Percentiles rank a stretch among this genome's conserved stretches.
phyloP scores from a whole-genome alignment of 2,797 vertebrate genomes.

The Chaunax sp. region DNA sequence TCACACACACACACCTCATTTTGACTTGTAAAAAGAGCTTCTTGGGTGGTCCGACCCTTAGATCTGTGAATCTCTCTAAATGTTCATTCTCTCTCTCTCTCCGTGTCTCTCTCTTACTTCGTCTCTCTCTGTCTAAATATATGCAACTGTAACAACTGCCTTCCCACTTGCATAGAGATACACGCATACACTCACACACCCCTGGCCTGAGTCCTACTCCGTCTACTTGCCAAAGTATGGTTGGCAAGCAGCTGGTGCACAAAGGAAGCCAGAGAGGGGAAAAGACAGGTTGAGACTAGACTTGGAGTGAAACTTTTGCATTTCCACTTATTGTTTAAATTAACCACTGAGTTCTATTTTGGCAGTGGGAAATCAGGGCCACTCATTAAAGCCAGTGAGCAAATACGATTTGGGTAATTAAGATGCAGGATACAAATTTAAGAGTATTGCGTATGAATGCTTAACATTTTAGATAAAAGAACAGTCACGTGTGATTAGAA shows the following conservation, averaged over 20 bases:
- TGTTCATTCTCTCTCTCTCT: conserved; percentile 23
- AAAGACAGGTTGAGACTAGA: conserved; percentile 46
- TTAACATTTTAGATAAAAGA: not conserved
- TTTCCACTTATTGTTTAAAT: conserved; percentile 46
- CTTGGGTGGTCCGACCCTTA: conserved; percentile 68
- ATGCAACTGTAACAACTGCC: conserved; percentile 41
- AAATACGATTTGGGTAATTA: conserved; percentile 25
- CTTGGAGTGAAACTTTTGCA: conserved; percentile 35
- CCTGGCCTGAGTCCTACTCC: conserved; percentile 45
- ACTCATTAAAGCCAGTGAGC: conserved; percentile 16
- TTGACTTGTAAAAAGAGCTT: conserved; percentile 61
- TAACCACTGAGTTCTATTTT: conserved; percentile 26
- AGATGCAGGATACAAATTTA: conserved; percentile 9
- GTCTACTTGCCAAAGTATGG: conserved; percentile 53
- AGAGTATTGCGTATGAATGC: not conserved
- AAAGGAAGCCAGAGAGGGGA: conserved; percentile 40
- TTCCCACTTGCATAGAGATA: conserved; percentile 11
- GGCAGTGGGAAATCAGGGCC: not conserved
- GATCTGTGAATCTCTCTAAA: conserved; percentile 61
- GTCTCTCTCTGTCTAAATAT: conserved; percentile 27
- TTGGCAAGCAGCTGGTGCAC: conserved; percentile 64
- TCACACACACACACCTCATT: conserved; percentile 39
- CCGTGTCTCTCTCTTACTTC: not conserved
- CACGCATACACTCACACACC: conserved; percentile 17
- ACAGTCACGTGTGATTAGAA: conserved; percentile 29